Conservation (phyloP, 2,113 vertebrate genomes). For the Amphilophus citrinellus region DNA sequence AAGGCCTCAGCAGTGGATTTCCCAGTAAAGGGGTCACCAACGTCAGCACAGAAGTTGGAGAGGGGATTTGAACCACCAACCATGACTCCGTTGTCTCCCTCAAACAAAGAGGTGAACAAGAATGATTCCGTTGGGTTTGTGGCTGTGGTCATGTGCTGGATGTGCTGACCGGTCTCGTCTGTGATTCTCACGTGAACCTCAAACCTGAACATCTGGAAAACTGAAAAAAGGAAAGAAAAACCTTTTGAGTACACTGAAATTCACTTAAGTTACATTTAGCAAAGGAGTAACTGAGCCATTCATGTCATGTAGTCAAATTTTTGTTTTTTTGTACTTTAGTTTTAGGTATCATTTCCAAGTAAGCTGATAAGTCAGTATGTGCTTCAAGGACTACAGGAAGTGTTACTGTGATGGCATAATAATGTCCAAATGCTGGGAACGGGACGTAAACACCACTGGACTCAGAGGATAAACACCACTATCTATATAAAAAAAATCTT, state of each 20-base stretch:
- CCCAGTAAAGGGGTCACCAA: conserved; percentile 63
- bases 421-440: not conserved
- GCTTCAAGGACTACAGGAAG: not conserved
- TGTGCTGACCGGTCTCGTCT: conserved; percentile 79
- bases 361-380: not conserved
- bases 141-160: conserved; percentile 77
- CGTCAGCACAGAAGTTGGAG: conserved; percentile 73
- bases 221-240: conserved; percentile 40
- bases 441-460: not conserved
- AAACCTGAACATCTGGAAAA: conserved; percentile 86
- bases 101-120: conserved; percentile 81
- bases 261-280: not conserved
- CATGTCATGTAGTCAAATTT: not conserved
- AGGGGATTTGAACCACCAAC: conserved; percentile 71
- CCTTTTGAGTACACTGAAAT: not conserved
- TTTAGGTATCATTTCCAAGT: not conserved
- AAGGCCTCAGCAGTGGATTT: conserved; percentile 75
- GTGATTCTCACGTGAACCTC: conserved; percentile 84
- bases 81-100: conserved; percentile 73
- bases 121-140: conserved; percentile 75
- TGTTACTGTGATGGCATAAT: not conserved
- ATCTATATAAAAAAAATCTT: too few species aligned
- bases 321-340: not conserved
- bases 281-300: not conserved
- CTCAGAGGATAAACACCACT: not conserved